Conservation (phyloP, 1,140 invertebrate genomes). For the Riptortus pedestris region DNA sequence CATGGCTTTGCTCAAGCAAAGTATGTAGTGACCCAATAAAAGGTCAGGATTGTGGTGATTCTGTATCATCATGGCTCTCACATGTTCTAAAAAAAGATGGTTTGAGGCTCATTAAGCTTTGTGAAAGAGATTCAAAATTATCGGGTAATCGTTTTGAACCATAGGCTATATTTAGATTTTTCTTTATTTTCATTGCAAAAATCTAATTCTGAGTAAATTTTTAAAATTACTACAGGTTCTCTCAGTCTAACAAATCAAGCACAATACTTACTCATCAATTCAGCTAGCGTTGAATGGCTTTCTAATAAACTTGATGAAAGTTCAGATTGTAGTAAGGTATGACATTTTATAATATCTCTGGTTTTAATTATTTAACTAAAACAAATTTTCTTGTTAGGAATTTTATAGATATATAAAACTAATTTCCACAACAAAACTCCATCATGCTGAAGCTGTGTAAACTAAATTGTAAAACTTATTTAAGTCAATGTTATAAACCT, state of each 20-base stretch:
- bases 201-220: neutral
- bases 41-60: constrained; percentile 71
- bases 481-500: too few relatives aligned
- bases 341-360: too few relatives aligned
- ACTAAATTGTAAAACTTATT: too few relatives aligned
- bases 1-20: constrained; percentile 55
- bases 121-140: constrained; percentile 33
- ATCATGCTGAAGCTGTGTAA: too few relatives aligned
- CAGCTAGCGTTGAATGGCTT: constrained; percentile 60
- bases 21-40: constrained; percentile 73
- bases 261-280: constrained; percentile 74
- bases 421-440: too few relatives aligned
- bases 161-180: neutral
- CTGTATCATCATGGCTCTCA: constrained; percentile 65
- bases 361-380: too few relatives aligned
- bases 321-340: constrained; percentile 27
- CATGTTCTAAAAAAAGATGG: constrained; percentile 51
- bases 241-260: constrained; percentile 77
- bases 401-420: too few relatives aligned
- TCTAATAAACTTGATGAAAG: constrained; percentile 46
- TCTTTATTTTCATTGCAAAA: neutral
- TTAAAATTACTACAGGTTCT: constrained; percentile 6
- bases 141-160: too few relatives aligned
- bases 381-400: too few relatives aligned
- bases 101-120: constrained; percentile 58